Percentiles rank a stretch among this genome's conserved stretches.
These are phyloP conservation scores for Stichopus horrens DNA, from an alignment of 53 echinoderm and acorn worm species.

Conservation along the genomic window DNA sequence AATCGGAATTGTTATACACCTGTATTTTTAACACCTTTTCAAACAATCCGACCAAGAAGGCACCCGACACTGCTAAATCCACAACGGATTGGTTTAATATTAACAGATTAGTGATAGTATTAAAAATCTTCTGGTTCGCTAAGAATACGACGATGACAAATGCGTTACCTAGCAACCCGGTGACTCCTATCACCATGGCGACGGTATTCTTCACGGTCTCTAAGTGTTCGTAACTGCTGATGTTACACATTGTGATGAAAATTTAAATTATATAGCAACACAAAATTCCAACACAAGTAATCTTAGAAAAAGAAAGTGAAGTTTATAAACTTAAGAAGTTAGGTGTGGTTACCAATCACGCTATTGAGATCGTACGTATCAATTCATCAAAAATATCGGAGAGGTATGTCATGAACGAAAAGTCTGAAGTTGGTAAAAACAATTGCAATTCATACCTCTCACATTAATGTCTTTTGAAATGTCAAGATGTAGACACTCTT, in stretches of 20 bases:
- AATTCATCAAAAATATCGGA: too few relatives aligned
- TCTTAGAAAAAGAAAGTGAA: too few relatives aligned
- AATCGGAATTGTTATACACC: background rate
- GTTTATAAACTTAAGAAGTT: too few relatives aligned
- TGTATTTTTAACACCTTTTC: background rate
- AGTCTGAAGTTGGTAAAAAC: too few relatives aligned
- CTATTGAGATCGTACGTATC: too few relatives aligned
- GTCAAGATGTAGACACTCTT: too few relatives aligned
- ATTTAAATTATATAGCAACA: too few relatives aligned
- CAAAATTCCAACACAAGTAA: too few relatives aligned
- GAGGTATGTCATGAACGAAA: too few relatives aligned
- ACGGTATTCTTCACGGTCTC: constrained; percentile 20
- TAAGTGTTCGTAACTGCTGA: background rate
- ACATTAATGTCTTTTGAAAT: too few relatives aligned
- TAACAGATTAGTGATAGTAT: constrained; percentile 30
- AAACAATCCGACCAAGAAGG: background rate
- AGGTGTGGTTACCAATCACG: too few relatives aligned
- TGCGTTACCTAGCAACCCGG: constrained; percentile 33
- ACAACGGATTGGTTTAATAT: constrained; percentile 37
- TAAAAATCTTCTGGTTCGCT: constrained; percentile 24
- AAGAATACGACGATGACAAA: constrained; percentile 37
- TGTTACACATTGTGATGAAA: background rate
- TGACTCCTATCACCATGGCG: constrained; percentile 24
- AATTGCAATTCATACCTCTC: too few relatives aligned
- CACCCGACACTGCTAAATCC: constrained; percentile 25